Base-by-base conservation (phyloP, 2,113 vertebrate species). In the Ochotona curzoniae region DNA sequence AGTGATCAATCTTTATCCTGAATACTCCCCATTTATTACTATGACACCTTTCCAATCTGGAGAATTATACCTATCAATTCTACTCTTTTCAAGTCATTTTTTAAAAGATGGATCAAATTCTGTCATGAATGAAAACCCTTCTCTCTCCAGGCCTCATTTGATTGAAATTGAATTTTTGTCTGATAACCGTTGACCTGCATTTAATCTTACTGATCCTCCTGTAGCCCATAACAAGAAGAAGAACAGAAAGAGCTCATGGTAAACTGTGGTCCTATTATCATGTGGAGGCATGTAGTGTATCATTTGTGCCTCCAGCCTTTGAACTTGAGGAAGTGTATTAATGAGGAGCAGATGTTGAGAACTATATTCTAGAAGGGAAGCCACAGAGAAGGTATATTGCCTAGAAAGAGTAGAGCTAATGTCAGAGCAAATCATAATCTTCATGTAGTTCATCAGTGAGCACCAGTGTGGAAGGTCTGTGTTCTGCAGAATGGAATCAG, bases 1-100 rank as follows among this genome's bases (percentile, higher is more conserved):
- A 97, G 95, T 93, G 95, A 97, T 95, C 96, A 96, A 94, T 94
- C 94, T 97, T 95, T 96, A 87, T 96, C 96, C 95, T 69, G 70
- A 95, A 96, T 70, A 95, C 96, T 95, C 93, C 78, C 81, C 95
- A 63, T 64, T 92, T 75, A 83, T 94, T 94, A 96, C 93, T 80
- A 83, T 84, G 93, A 85, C 26, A 38, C 81, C 61, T 83, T 96
- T 96, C 93, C 91, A 80, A 91, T 30, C 78, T 5, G 1, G 93
- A 95, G 91, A 95, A 76, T 74, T 93, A 96, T 74, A 95, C 90
- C 80, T 92, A 89, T 95, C 96, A 94, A 82, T 74, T 69, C 87
- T 63, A 35, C 74, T 91, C 82, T 82, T 94, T 87, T 86, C 51
- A 30, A 88, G 67, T 83, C 88, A 54, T 28, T 74, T 87, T 71